Evolutionary conservation across 2,888 invertebrate species (phyloP), one percentile per base, ranked within the genome.

Genomic region (Anaspis maculata): DNA sequence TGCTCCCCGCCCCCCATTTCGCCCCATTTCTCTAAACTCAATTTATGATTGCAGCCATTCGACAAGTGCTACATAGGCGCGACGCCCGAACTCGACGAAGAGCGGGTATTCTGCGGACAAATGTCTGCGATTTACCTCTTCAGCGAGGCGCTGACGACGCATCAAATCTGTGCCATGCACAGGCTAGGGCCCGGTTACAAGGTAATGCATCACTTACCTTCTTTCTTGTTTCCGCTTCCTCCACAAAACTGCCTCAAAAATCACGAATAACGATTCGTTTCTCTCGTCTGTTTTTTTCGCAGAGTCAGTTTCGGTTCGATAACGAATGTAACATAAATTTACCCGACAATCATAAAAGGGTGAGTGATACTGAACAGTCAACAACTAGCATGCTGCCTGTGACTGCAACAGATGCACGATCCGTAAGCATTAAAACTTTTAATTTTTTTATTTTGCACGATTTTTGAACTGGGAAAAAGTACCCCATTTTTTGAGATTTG

Each of bases 301-400:
- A 97, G 94, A 95, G 95, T 76, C 96, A 97, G 73, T 98, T 97
- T 77, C 86, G 96, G 68, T 97, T 97, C 76, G 97, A 97, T 77
- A 96, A 95, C 76, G 98, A 97, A 78, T 95, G 92, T 76, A 88
- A 90, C 76, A 79, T 91, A 72, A 90, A 87, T 74, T 80, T 96
- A 64, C 91, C 92, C 70, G 96, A 96, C 74, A 92, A 92, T 74
- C 92, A 95, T 74, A 91, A 90, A 80, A 81, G 91, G 89, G 95
- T 94, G 85, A 88, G 87, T 86, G 71, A 70, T 53, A 66, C 36
- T 52, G 57, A 52, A 42, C 50, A 48, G 35, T 45, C 54, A 41
- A 37, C 49, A 52, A 54, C 53, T 61, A 64, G 64, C 64, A 63
- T 64, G 62, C 48, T 19, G n/a, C 19, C 52, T 50, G 49, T 60